Evolutionary conservation across 2,113 vertebrate genomes (phyloP), one percentile per base, ranked within the genome.

Genomic region (Anguilla rostrata): DNA sequence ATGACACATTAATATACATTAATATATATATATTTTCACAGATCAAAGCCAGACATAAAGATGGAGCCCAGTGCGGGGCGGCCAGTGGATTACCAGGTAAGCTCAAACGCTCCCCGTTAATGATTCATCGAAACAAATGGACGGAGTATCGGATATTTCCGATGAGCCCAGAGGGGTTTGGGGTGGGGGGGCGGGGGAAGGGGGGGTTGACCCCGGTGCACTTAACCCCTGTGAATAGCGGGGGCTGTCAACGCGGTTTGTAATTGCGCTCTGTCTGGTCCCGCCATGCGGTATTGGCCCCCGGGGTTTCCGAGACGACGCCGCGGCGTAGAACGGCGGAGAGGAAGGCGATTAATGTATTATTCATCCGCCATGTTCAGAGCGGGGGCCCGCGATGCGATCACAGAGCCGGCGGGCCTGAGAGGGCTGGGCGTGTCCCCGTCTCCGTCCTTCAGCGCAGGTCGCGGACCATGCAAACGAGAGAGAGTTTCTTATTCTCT

Each of bases 11-110:
- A 9, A 56, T 86, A 56, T 86, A 26, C 12, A 81, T 20, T 66
- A 40, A 82, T 82, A 75, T 78, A 20, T 6, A 87, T 43, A 40
- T 18, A 56, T 83, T 86, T 83, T 18, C 85, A 78, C 85, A 99
- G 98, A 92, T 98, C 98, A 89, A 99, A 99, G 88, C 98, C 98
- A 29, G 98, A 99, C 89, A 99, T 99, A 86, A 98, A 97, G 93
- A 99, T 99, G 97, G 98, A 99, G 89, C 97, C 98, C 0, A 96
- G 97, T 6, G 95, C 98, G 0, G 98, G 98, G 14, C 93, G 98
- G 80, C 98, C 97, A 0, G 96, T 99, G 94, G 98, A 99, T 92
- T 99, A 99, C 91, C 98, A 99, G 97, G 97, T 97, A 49, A 43
- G 34, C 53, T 46, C 43, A 80, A 79, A 75, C 22, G 9, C 71